phyloP scores from a whole-genome alignment of 2,888 invertebrate genomes.

The Eurytoma adleriae region DNA sequence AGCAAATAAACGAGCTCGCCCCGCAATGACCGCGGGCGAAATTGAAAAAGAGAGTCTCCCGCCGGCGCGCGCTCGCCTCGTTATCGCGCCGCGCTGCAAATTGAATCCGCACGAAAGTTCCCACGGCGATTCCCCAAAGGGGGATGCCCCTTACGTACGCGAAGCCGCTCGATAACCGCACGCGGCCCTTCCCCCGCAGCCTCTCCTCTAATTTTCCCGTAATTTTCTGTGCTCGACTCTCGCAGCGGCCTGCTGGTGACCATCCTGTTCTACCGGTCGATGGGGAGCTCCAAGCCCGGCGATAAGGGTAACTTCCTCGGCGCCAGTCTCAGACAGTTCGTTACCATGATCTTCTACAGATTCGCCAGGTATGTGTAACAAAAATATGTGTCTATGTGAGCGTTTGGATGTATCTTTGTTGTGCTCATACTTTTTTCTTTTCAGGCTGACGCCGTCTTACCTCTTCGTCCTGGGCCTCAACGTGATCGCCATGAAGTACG shows the following conservation, averaged over 20 bases:
- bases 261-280: slow-evolving; percentile 88
- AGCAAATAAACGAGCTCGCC: too few species aligned
- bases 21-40: background rate
- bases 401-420: slow-evolving; percentile 17
- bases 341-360: slow-evolving; percentile 80
- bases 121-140: slow-evolving; percentile 6
- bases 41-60: background rate
- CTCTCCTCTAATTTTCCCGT: slow-evolving; percentile 1
- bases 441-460: slow-evolving; percentile 81
- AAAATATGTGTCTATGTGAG: too few species aligned
- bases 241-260: slow-evolving; percentile 88
- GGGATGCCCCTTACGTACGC: background rate
- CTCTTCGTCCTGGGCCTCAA: slow-evolving; percentile 78
- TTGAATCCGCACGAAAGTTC: slow-evolving; percentile 13
- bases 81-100: slow-evolving; percentile 7
- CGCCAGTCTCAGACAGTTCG: slow-evolving; percentile 75
- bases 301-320: slow-evolving; percentile 77
- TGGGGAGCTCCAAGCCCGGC: slow-evolving; percentile 81
- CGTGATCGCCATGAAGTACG: slow-evolving; percentile 77
- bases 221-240: slow-evolving; percentile 55
- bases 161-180: slow-evolving; percentile 21
- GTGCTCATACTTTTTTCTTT: background rate
- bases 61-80: background rate
- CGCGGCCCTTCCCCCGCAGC: background rate
- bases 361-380: slow-evolving; percentile 83